Evolutionary conservation across 2,113 vertebrate species (phyloP).

Genomic region (Kryptolebias marmoratus): DNA sequence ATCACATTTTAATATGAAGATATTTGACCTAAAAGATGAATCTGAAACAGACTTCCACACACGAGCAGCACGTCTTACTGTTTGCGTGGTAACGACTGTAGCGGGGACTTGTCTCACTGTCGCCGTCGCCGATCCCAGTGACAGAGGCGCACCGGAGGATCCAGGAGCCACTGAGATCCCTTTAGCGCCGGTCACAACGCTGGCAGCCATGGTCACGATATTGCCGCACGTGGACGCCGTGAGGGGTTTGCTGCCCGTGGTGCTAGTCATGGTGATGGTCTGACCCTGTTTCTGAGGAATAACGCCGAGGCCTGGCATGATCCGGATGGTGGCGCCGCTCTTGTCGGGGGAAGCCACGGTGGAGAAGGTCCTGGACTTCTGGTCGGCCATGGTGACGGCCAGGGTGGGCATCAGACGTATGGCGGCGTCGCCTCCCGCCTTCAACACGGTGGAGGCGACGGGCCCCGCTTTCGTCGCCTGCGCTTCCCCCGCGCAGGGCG

Average conservation of each 20-base stretch:
- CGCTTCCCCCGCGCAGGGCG: constrained; percentile 68
- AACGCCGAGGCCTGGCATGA: constrained; percentile 93
- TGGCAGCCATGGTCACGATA: constrained; percentile 83
- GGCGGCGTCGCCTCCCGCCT: constrained; percentile 82
- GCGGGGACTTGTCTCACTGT: constrained; percentile 92
- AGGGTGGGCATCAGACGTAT: constrained; percentile 96
- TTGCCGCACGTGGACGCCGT: constrained; percentile 76
- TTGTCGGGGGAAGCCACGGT: constrained; percentile 87
- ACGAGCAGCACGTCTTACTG: constrained; percentile 78
- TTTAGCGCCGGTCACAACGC: constrained; percentile 85
- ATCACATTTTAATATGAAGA: too few relatives aligned
- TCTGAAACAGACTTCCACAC: too few relatives aligned
- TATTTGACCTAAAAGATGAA: too few relatives aligned
- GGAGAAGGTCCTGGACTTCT: constrained; percentile 87
- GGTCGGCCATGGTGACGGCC: constrained; percentile 89
- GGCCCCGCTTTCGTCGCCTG: constrained; percentile 73
- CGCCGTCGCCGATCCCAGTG: constrained; percentile 84
- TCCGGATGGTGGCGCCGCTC: constrained; percentile 89
- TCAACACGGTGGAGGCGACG: constrained; percentile 83
- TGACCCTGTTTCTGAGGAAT: constrained; percentile 91
- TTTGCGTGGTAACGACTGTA: constrained; percentile 89
- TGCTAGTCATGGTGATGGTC: constrained; percentile 87
- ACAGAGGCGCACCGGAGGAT: constrained; percentile 82
- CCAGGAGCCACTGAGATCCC: constrained; percentile 85
- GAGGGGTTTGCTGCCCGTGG: constrained; percentile 80